Conservation (phyloP, 2,797 vertebrate species). For the Odontamblyopus lacepedii region DNA sequence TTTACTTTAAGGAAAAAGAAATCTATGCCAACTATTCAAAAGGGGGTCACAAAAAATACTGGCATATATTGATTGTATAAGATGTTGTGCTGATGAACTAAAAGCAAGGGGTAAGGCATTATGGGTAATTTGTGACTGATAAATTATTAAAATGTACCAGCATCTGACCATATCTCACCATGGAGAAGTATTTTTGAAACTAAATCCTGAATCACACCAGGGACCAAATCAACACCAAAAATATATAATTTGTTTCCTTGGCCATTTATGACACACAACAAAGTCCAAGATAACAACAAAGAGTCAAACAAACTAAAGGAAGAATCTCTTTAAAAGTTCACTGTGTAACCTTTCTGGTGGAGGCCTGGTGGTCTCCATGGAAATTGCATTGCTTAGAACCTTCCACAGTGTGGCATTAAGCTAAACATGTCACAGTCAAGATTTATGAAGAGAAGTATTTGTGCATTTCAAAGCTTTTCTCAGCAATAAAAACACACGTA, state of each 20-base stretch:
- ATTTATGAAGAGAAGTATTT: too few species aligned
- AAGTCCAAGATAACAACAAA: background rate
- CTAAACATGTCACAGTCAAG: too few species aligned
- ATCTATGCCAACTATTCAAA: too few species aligned
- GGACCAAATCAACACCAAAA: background rate
- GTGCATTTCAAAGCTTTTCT: too few species aligned
- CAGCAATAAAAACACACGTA: background rate
- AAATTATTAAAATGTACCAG: background rate
- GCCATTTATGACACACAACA: background rate
- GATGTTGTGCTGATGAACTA: too few species aligned
- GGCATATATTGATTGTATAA: too few species aligned
- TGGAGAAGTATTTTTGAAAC: background rate
- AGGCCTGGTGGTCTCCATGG: too few species aligned
- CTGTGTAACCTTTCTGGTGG: background rate
- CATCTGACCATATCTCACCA: background rate
- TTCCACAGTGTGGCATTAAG: too few species aligned
- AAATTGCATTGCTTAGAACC: too few species aligned
- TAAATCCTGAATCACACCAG: background rate
- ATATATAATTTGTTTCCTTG: background rate
- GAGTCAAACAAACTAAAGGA: background rate
- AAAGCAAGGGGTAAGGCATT: background rate
- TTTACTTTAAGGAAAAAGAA: too few species aligned
- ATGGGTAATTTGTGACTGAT: background rate
- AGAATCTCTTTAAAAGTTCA: background rate
- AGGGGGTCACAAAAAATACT: too few species aligned